Base-by-base conservation (phyloP, 2,797 vertebrate genomes). In the Microctenopoma stevenorrisi region DNA sequence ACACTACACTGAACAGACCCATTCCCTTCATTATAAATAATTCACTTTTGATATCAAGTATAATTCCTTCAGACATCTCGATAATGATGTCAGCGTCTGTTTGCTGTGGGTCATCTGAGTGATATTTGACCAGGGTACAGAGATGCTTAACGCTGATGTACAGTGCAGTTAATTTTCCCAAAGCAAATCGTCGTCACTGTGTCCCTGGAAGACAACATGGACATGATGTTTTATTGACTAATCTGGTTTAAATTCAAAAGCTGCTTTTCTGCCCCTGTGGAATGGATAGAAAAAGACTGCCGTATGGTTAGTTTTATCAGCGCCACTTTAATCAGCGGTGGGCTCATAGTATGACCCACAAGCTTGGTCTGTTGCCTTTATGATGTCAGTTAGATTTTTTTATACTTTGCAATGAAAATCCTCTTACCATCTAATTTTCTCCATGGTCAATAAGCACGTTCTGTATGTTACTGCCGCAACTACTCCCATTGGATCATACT, bases 181-280 rank as follows among this genome's bases (percentile, higher is more conserved):
- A 60, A 38, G 61, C 58, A 49, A 74, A 76, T 28, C 50, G 7
- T 33, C 30, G 57, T 74, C 65, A 30, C 37, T 50, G 61, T 78
- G 50, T 80, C 78, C 70, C 38, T 33, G 46, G 50, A 55, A 82
- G 75, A 56, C 70, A 82, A 88, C 80, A 70, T 59, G 51, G 65
- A 76, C 49, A 64, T 56, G 64, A 46, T 68, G 55, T 86, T 86
- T 83, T 78, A 64, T 86, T 81, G 74, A 82, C 74, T 90, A 78
- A 85, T 91, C 85, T 76, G 86, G 69, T 91, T 89, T 86, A 82
- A 83, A 87, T 82, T 83, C 76, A 90, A 91, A 91, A 90, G 79
- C 83, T 78, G 84, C 82, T 87, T 84, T 91, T 86, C 78, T 70
- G 63, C 54, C 78, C 69, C 72, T 67, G 72, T 65, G 71, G 68